Conservation (phyloP, 2,113 vertebrate genomes). For the Crypturellus undulatus region DNA sequence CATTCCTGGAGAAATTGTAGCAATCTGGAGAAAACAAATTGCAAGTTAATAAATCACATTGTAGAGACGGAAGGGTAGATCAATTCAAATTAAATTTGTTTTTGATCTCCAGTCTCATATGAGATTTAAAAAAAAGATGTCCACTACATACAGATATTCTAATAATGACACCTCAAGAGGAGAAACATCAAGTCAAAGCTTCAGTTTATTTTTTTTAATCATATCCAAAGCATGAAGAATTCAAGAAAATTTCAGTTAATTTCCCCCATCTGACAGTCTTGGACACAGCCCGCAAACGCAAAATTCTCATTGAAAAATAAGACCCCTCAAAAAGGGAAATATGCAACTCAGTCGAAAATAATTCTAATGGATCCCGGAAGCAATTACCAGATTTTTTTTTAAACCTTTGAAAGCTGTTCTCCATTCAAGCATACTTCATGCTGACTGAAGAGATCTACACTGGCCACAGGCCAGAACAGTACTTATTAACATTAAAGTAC, state of each 20-base stretch:
- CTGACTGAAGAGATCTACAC: not conserved
- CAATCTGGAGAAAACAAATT: constrained; percentile 83
- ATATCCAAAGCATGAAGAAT: not conserved
- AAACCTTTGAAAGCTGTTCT: not conserved
- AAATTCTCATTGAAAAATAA: not conserved
- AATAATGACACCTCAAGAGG: not conserved
- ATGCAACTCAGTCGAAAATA: not conserved
- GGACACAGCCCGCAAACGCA: not conserved
- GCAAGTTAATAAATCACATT: not conserved
- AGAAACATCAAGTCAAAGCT: not conserved
- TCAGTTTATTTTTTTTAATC: not conserved
- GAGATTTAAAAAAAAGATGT: not conserved
- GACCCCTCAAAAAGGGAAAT: not conserved
- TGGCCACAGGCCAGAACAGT: not conserved
- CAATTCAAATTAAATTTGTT: not conserved
- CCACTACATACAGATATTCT: not conserved
- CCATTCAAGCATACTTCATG: not conserved
- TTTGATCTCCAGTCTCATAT: not conserved
- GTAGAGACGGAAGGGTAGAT: not conserved
- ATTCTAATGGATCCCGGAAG: not conserved
- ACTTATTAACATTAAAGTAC: not conserved
- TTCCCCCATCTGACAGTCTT: not conserved
- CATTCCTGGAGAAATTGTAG: constrained; percentile 98
- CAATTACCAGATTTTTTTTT: not conserved
- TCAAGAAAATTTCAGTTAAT: not conserved